These are phyloP conservation scores for Radopholus similis DNA, from an alignment of 1,140 invertebrate species.

Conservation along the genomic window DNA sequence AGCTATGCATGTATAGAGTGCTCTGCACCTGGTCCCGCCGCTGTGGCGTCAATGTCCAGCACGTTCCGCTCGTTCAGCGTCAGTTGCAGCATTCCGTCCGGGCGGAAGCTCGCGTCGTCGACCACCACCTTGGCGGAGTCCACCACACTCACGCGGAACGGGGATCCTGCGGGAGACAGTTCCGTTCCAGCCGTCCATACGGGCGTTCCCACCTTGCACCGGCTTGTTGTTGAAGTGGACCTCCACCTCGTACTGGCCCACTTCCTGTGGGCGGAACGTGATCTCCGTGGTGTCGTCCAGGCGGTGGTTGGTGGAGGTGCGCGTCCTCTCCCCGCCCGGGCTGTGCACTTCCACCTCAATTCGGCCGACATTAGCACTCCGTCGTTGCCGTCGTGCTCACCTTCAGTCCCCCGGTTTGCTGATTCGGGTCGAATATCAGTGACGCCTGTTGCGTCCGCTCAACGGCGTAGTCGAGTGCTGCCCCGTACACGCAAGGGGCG, in stretches of 20 bases:
- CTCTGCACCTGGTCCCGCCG: slow-evolving; percentile 68
- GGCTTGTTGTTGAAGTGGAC: slow-evolving; percentile 72
- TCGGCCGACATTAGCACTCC: not conserved
- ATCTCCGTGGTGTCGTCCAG: slow-evolving; percentile 49
- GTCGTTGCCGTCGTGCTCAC: not conserved
- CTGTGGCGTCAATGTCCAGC: slow-evolving; percentile 67
- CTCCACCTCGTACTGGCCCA: slow-evolving; percentile 72
- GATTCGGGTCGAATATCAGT: slow-evolving; percentile 63
- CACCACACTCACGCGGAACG: slow-evolving; percentile 72
- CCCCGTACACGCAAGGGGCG: slow-evolving; percentile 67
- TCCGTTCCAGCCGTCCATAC: not conserved
- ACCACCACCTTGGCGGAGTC: slow-evolving; percentile 69
- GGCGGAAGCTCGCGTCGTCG: slow-evolving; percentile 7
- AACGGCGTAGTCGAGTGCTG: slow-evolving; percentile 60
- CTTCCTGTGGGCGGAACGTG: slow-evolving; percentile 67
- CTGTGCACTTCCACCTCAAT: slow-evolving; percentile 40
- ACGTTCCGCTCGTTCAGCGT: slow-evolving; percentile 65
- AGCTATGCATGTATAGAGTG: not conserved
- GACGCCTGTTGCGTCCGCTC: slow-evolving; percentile 61
- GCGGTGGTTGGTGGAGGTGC: slow-evolving; percentile 32
- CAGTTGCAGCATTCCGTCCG: slow-evolving; percentile 61
- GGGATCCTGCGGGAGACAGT: slow-evolving; percentile 65
- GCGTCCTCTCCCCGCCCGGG: slow-evolving; percentile 40
- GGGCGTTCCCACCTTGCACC: slow-evolving; percentile 62
- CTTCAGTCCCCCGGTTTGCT: slow-evolving; percentile 60